phyloP scores from a whole-genome alignment of 2,797 vertebrate species.

The Cryptoprocta ferox region DNA sequence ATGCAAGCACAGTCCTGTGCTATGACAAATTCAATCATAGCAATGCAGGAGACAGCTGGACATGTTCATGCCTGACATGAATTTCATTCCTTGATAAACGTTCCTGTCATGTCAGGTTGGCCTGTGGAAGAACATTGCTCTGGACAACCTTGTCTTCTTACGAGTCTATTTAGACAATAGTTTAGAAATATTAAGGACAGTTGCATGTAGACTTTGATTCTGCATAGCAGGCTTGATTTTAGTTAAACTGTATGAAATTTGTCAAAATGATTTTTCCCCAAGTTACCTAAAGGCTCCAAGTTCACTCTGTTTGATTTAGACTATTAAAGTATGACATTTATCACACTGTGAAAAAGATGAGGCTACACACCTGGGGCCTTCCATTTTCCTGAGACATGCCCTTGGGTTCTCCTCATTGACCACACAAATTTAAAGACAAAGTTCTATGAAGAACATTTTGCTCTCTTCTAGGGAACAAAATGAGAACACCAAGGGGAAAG shows the following conservation, averaged over 20 bases:
- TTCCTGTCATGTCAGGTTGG: background rate
- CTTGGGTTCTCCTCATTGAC: background rate
- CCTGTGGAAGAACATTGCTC: background rate
- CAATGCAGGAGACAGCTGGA: background rate
- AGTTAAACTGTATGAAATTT: background rate
- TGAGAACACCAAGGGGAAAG: slow-evolving; percentile 37
- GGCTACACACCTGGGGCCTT: background rate
- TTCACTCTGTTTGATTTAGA: background rate
- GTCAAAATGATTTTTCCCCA: background rate
- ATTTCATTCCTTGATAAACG: background rate
- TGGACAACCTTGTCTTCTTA: background rate
- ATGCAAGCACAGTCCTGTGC: background rate
- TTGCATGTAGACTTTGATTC: slow-evolving; percentile 11
- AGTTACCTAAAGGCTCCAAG: background rate
- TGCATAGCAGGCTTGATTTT: background rate
- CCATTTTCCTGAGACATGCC: background rate
- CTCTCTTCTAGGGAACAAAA: slow-evolving; percentile 51
- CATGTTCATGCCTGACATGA: background rate
- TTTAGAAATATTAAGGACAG: background rate
- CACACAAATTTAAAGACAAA: slow-evolving; percentile 64
- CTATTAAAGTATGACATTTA: background rate
- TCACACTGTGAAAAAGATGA: background rate
- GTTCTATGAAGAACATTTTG: slow-evolving; percentile 54
- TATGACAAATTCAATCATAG: background rate
- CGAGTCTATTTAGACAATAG: background rate